These are phyloP conservation scores for Apodemus sylvaticus DNA, from an alignment of 2,113 vertebrate species.

Conservation along the genomic window DNA sequence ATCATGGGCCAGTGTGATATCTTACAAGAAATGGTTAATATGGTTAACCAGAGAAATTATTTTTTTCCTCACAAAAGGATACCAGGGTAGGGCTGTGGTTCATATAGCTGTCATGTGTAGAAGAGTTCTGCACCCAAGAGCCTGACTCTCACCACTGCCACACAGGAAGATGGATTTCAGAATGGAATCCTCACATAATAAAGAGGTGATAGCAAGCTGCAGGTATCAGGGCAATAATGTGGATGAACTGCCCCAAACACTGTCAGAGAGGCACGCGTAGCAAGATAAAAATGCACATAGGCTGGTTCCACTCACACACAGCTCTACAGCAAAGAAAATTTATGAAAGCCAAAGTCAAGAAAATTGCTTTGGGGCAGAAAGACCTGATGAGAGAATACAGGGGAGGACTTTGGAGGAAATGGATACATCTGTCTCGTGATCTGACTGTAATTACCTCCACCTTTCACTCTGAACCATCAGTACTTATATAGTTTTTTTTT, in stretches of 20 bases:
- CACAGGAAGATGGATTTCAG: not conserved
- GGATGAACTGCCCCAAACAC: not conserved
- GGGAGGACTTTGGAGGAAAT: rapidly evolving
- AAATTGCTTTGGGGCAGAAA: not conserved
- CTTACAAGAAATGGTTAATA: not conserved
- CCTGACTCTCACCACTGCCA: not conserved
- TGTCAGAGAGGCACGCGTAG: not conserved
- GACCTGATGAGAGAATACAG: not conserved
- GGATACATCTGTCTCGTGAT: not conserved
- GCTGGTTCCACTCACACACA: not conserved
- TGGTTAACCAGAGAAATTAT: not conserved
- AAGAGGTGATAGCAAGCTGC: not conserved
- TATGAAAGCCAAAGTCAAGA: not conserved
- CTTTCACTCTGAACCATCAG: not conserved
- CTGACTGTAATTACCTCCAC: not conserved
- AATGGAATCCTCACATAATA: not conserved
- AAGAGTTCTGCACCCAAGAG: not conserved
- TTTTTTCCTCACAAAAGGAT: not conserved
- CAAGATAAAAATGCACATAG: not conserved
- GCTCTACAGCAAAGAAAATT: not conserved
- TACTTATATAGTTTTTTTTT: not conserved
- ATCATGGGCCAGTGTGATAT: no score
- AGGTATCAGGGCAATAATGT: no score
- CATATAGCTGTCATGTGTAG: not conserved
- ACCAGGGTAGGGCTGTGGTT: not conserved